Evolutionary conservation across 2,888 invertebrate species (phyloP), one percentile per base, ranked within the genome.

Genomic region (Agrotis clavis): DNA sequence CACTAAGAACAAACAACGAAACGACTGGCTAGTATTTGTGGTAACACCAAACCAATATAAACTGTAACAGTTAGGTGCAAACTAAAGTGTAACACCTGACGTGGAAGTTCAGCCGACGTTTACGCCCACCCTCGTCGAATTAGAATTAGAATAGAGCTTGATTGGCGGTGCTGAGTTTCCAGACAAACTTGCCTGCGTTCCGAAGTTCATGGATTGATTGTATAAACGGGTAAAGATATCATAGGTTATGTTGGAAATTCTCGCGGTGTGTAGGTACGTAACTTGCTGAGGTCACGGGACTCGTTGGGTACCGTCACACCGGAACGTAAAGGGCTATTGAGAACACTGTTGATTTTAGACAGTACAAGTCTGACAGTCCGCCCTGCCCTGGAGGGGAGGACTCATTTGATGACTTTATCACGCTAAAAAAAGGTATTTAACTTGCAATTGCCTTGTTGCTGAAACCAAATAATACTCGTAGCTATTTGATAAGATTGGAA

Each of bases 61-160:
- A 77, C 71, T 74, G 68, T 72, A 69, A 57, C 84, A 79, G 82
- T 86, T 75, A 67, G 71, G 59, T 75, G 77, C 67, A 81, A 79
- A 81, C 82, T 84, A 71, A 86, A 83, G 66, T 71, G 83, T 76
- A 84, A 61, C 86, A 86, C 84, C 84, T 84, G 84, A 71, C 71
- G 76, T 81, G 50, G 48, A 84, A 85, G 77, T 86, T 85, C 71
- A 68, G 57, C 84, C 67, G 45, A 60, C 84, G 76, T 77, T 81
- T 79, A 74, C 64, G 80, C 67, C 71, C 71, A 69, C 83, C 78
- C 72, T 77, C 71, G 76, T 77, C 66, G 83, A 78, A 88, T 88
- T 86, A 89, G 89, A 89, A 88, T 89, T 79, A 89, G 86, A 89
- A 89, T 89, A 72, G 87, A 74, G 78, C 84, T 78, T 88, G 89